Conservation (phyloP, 2,797 vertebrate species). For the Selene dorsalis region DNA sequence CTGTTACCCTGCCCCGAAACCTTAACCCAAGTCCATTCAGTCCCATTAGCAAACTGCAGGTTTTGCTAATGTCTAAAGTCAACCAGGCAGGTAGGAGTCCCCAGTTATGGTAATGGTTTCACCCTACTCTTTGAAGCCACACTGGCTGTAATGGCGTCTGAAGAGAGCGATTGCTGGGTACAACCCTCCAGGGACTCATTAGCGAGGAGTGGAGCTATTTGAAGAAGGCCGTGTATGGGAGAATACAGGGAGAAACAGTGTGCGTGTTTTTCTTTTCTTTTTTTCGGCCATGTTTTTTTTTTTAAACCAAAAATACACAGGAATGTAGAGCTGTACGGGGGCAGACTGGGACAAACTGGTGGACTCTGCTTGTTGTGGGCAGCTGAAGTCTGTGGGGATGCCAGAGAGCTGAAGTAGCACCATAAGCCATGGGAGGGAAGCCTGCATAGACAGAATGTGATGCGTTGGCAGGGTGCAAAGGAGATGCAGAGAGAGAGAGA, state of each 20-base stretch:
- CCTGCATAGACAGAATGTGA: constrained; percentile 51
- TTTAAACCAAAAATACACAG: constrained; percentile 29
- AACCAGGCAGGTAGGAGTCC: constrained; percentile 72
- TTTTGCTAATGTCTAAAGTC: constrained; percentile 66
- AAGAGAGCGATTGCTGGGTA: constrained; percentile 71
- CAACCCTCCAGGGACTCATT: constrained; percentile 80
- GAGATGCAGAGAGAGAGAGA: constrained; percentile 15
- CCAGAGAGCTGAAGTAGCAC: constrained; percentile 59
- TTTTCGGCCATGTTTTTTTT: constrained; percentile 23
- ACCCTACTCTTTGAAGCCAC: constrained; percentile 75
- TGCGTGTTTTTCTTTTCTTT: neutral
- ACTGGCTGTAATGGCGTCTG: constrained; percentile 72
- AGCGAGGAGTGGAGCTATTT: constrained; percentile 70
- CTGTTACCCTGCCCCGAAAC: constrained; percentile 19
- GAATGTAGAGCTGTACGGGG: constrained; percentile 34
- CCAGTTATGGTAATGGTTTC: constrained; percentile 67
- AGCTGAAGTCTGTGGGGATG: constrained; percentile 45
- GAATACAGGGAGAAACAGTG: constrained; percentile 28
- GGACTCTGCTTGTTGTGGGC: constrained; percentile 48
- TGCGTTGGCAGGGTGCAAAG: constrained; percentile 57
- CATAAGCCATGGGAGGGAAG: constrained; percentile 51
- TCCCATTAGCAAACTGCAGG: constrained; percentile 69
- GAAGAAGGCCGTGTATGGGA: constrained; percentile 60
- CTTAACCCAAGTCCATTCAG: constrained; percentile 51
- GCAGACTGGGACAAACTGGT: constrained; percentile 59